Base-by-base conservation (phyloP, 2,113 vertebrate genomes). In the Cercocebus atys region DNA sequence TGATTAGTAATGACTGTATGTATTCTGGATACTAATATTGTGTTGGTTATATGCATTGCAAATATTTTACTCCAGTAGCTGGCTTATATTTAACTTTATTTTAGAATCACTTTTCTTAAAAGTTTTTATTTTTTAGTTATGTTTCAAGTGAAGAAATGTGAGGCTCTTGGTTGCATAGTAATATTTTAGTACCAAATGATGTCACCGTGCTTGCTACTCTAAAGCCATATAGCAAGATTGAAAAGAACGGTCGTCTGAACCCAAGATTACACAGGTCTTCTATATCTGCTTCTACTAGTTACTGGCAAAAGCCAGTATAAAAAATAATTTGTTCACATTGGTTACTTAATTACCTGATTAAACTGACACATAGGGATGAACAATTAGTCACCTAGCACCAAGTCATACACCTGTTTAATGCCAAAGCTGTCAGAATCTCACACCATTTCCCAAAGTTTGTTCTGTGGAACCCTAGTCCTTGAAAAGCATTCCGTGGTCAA, bases 81-180 rank as follows among this genome's bases (percentile, higher is more conserved):
- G 16, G 0, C 12, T 95, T 95, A 52, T 52, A 17, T 95, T 96
- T 66, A 80, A 72, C n/a, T 66, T 83, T 93, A 70, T 88, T 93
- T 92, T 85, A 85, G 10, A 4, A n/a, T 50, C 35, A 50, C 22
- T 95, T 92, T 96, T 82, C 57, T 81, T 52, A 72, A 91, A 93
- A 27, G 13, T 55, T 88, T 73, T 70, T 57, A 7, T 93, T 61
- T 87, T 70, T 88, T 87, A 72, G 40, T 92, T 76, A 40, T 30
- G 50, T 72, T 97, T 88, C 79, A 88, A 76, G 6, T 78, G n/a
- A 92, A 90, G 90, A 92, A 47, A 83, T 4, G 35, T 84, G 23
- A 92, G 18, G 35, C 38, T 96, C 18, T 2, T 32, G 8, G 30
- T 88, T 35, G 5, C 32, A 78, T 30, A 38, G 75, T 70, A 47